Evolutionary conservation across 1,140 invertebrate species (phyloP).

Genomic region (Pentalonia nigronervosa): DNA sequence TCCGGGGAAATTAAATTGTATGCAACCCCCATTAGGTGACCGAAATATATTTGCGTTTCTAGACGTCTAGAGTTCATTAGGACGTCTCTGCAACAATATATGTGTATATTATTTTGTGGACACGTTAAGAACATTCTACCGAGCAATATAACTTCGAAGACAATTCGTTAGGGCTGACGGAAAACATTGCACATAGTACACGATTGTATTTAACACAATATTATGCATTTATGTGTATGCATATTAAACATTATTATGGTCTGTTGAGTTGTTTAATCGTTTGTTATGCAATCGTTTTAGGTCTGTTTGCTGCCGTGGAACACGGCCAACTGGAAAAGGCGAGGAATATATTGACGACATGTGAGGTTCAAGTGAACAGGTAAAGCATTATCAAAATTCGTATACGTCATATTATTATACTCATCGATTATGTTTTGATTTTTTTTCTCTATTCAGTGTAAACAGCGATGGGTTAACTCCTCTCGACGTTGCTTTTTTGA

Average conservation of each 20-base stretch:
- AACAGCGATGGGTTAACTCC: conserved; percentile 88
- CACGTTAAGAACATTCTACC: conserved; percentile 1
- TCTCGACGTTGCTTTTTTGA: conserved; percentile 88
- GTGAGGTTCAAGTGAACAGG: conserved; percentile 92
- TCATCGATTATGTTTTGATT: background rate
- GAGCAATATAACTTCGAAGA: background rate
- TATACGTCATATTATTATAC: background rate
- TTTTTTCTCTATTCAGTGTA: conserved; percentile 68
- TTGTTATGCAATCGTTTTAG: conserved; percentile 66
- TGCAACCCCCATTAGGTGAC: background rate
- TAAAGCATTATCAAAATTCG: conserved; percentile 63
- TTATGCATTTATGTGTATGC: background rate
- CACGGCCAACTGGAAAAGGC: conserved; percentile 91
- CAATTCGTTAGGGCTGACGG: background rate
- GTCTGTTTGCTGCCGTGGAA: conserved; percentile 90
- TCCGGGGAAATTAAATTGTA: conserved; percentile 5
- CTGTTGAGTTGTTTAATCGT: background rate
- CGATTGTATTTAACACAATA: background rate
- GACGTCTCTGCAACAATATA: background rate
- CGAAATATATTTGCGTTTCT: background rate
- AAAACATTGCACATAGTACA: background rate
- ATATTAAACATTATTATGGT: background rate
- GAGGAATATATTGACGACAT: conserved; percentile 86
- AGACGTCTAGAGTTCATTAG: background rate
- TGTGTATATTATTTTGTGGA: background rate